phyloP scores from a whole-genome alignment of 30 jellyfish, hydroid and myxozoan genomes.

The Rhopilema esculentum region DNA sequence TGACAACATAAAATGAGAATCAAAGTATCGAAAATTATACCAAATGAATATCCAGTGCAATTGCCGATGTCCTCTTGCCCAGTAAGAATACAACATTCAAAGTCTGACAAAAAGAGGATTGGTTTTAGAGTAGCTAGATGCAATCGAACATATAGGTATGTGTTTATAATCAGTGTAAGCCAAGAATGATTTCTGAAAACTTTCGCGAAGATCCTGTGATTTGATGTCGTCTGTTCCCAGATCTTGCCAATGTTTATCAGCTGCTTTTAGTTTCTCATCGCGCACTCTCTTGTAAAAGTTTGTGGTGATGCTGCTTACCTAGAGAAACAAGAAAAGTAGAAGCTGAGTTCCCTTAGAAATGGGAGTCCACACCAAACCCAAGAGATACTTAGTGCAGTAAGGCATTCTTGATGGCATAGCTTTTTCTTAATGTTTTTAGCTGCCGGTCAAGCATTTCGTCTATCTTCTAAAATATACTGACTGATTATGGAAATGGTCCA shows the following conservation, averaged over 20 bases:
- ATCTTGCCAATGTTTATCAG: slow-evolving; percentile 67
- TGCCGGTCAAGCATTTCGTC: too few relatives aligned
- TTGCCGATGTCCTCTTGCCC: background rate
- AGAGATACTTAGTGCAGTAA: too few relatives aligned
- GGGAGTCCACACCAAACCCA: too few relatives aligned
- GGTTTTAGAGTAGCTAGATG: slow-evolving; percentile 42
- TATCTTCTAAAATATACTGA: too few relatives aligned
- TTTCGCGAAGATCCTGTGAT: slow-evolving; percentile 16
- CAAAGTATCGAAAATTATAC: background rate
- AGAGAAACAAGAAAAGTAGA: background rate
- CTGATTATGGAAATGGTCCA: too few relatives aligned
- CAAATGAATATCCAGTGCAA: background rate
- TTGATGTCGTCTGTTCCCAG: slow-evolving; percentile 47
- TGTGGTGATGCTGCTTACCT: slow-evolving; percentile 57
- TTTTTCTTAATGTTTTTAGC: too few relatives aligned
- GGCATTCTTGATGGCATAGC: too few relatives aligned
- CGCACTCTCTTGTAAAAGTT: slow-evolving; percentile 58
- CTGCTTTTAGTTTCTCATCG: slow-evolving; percentile 35
- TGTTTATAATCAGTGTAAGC: slow-evolving; percentile 60
- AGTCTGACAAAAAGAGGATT: background rate
- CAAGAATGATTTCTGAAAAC: slow-evolving; percentile 44
- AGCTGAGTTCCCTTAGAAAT: too few relatives aligned
- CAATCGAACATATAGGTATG: slow-evolving; percentile 61
- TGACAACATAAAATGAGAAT: too few relatives aligned
- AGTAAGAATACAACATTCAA: background rate